Percentiles rank a stretch among this genome's conserved stretches.
Conservation (phyloP, 2,888 invertebrate genomes). For the Pardosa pseudoannulata region DNA sequence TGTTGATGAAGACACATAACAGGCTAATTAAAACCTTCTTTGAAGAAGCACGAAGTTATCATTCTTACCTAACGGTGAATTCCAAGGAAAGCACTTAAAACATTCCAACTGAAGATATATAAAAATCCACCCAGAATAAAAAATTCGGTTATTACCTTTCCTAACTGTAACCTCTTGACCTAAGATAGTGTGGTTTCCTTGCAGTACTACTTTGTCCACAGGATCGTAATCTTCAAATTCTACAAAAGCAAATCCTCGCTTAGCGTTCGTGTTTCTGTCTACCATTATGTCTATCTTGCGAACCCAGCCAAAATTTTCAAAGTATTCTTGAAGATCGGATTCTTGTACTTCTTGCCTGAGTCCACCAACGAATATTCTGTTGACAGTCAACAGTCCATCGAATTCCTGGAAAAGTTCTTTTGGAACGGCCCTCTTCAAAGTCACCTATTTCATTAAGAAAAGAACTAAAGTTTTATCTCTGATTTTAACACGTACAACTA, state of each 20-base stretch:
- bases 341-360: constrained; percentile 36
- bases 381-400: constrained; percentile 53
- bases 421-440: constrained; percentile 59
- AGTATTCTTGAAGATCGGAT: constrained; percentile 40
- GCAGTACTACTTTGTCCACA: constrained; percentile 57
- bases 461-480: too few species aligned
- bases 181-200: constrained; percentile 91
- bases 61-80: too few species aligned
- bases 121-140: too few species aligned
- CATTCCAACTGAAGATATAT: too few species aligned
- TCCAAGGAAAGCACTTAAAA: too few species aligned
- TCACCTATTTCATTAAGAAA: constrained; percentile 24
- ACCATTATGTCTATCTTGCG: constrained; percentile 52
- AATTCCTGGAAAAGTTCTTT: constrained; percentile 52
- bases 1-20: too few species aligned
- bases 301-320: constrained; percentile 36
- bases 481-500: too few species aligned
- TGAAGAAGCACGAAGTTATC: too few species aligned
- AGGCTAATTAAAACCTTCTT: too few species aligned
- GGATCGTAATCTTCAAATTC: constrained; percentile 66
- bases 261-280: constrained; percentile 45
- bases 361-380: constrained; percentile 58
- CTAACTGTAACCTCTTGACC: constrained; percentile 78
- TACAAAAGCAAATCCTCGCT: constrained; percentile 58
- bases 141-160: constrained; percentile 83